Evolutionary conservation across 1,140 invertebrate genomes (phyloP), one percentile per base, ranked within the genome.

Genomic region (Myzus persicae): DNA sequence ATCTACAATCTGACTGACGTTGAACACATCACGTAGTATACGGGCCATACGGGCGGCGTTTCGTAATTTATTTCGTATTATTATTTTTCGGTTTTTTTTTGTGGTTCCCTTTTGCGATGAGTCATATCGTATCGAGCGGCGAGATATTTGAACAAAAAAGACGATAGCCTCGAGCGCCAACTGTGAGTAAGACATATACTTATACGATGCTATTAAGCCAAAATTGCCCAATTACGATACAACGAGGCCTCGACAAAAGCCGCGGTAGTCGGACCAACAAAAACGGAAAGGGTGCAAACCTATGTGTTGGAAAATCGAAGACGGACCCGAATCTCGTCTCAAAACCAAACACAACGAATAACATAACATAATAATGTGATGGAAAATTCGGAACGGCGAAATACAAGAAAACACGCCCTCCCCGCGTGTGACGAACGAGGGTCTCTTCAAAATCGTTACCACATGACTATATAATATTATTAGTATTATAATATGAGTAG

Each of bases 1-100:
- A 76, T 76, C 59, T 76, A 76, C n/a, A 76, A 76, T 76, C 59
- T 76, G 59, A 76, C 59, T 76, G 31, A 76, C 59, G 18, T 67
- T 31, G 59, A 26, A 67, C 31, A 67, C 59, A 67, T 67, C 31
- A 18, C n/a, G 31, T 20, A 18, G 14, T 14, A 76, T 76, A 76
- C 59, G 59, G 59, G 59, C 4, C 22, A 76, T 76, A 76, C 59
- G 59, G 59, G 59, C n/a, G 31, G 22, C 24, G 24, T 76, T 76
- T n/a, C 4, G 31, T 76, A n/a, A n/a, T 76, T 76, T 18, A 76
- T n/a, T 76, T 76, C 14, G 59, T n/a, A 76, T 76, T 76, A 67
- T 67, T 31, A 67, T 67, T 67, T 51, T 67, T n/a, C 59, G 31
- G n/a, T 76, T 76, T 59, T 31, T 54, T 24, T 59, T 76, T 18